Conservation (phyloP, 2,113 vertebrate species). For the Coptodon rendalli region DNA sequence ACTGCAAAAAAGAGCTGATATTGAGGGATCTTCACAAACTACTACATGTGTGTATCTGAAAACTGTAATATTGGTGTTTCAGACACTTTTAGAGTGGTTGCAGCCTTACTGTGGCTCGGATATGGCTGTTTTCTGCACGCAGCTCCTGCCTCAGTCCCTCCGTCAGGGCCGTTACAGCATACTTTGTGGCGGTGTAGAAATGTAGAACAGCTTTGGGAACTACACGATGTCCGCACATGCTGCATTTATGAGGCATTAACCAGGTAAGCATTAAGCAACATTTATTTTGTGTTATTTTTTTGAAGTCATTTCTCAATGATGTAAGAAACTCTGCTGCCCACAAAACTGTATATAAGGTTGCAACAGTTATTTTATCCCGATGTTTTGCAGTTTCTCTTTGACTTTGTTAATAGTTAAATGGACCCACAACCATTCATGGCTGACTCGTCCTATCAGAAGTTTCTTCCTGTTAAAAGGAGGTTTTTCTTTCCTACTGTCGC, state of each 20-base stretch:
- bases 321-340: not conserved
- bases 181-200: not conserved
- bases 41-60: not conserved
- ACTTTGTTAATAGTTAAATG: not conserved
- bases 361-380: not conserved
- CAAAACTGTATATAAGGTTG: not conserved
- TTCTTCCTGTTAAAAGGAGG: not conserved
- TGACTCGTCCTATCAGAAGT: not conserved
- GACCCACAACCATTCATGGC: not conserved
- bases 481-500: not conserved
- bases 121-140: not conserved
- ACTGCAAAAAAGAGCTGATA: not conserved
- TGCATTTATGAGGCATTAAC: not conserved
- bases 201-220: not conserved
- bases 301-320: not conserved
- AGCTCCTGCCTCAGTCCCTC: conserved; percentile 49
- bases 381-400: not conserved
- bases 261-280: not conserved
- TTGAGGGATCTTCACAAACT: not conserved
- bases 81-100: not conserved
- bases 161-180: conserved; percentile 35
- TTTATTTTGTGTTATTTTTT: not conserved
- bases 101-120: not conserved
- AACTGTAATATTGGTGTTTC: not conserved
- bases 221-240: not conserved